These are phyloP conservation scores for Schizotus pectinicornis DNA, from an alignment of 2,888 invertebrate species.

Conservation along the genomic window DNA sequence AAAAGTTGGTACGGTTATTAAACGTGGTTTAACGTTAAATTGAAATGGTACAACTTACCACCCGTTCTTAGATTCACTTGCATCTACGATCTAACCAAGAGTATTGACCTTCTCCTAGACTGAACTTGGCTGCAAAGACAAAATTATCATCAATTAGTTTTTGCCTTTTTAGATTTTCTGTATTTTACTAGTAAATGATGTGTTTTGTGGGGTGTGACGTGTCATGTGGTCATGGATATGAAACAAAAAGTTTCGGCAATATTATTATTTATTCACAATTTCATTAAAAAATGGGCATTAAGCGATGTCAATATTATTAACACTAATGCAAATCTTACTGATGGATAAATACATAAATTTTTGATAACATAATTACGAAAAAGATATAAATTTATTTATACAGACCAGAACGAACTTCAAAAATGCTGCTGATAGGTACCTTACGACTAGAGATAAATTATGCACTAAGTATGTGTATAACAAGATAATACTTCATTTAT, in stretches of 20 bases:
- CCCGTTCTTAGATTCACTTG: no score
- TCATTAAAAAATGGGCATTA: slow-evolving; percentile 60
- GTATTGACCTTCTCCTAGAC: no score
- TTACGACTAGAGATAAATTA: slow-evolving; percentile 48
- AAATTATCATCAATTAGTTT: no score
- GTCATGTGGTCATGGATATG: background rate
- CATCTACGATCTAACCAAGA: no score
- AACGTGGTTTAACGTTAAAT: no score
- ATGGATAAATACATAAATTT: slow-evolving; percentile 56
- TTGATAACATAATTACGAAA: slow-evolving; percentile 53
- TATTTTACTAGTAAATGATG: no score
- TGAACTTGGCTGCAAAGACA: no score
- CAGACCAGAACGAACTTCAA: slow-evolving; percentile 46
- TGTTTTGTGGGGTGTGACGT: no score
- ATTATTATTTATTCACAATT: slow-evolving; percentile 57
- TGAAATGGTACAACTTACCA: no score
- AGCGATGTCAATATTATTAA: slow-evolving; percentile 58
- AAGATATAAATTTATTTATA: slow-evolving; percentile 51
- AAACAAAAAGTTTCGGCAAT: slow-evolving; percentile 19
- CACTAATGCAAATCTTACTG: slow-evolving; percentile 58
- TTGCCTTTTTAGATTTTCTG: no score
- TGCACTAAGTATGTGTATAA: slow-evolving; percentile 45
- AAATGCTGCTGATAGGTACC: slow-evolving; percentile 46
- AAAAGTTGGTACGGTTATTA: no score
- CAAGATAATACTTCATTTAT: slow-evolving; percentile 50